Conservation (phyloP, 2,113 vertebrate genomes). For the Euleptes europaea region DNA sequence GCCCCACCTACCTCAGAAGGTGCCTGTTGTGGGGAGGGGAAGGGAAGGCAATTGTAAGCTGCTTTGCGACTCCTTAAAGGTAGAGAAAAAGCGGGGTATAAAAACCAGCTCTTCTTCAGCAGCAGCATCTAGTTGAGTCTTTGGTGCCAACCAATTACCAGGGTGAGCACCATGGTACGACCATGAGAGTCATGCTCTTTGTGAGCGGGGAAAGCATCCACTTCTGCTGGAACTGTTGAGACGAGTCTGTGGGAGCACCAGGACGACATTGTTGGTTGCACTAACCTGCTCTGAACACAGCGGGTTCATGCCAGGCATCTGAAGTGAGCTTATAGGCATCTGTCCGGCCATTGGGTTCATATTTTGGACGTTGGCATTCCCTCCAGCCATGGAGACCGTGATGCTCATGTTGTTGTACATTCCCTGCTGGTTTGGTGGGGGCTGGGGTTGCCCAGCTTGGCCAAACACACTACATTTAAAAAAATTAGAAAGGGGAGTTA, state of each 20-base stretch:
- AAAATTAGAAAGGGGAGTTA: conserved; percentile 41
- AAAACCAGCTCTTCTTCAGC: neutral
- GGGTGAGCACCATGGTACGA: neutral
- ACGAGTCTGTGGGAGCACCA: neutral
- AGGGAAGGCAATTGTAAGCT: too few relatives aligned
- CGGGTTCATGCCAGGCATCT: conserved; percentile 83
- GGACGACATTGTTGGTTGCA: neutral
- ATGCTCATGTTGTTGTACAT: conserved; percentile 99
- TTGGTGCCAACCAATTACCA: neutral
- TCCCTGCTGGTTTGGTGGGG: conserved; percentile 84
- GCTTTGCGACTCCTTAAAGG: too few relatives aligned
- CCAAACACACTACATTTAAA: conserved; percentile 82
- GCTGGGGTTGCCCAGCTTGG: conserved; percentile 80
- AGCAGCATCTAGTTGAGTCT: too few relatives aligned
- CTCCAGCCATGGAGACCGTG: conserved; percentile 94
- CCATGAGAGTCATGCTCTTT: neutral
- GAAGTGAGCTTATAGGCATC: conserved; percentile 86
- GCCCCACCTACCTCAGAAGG: too few relatives aligned
- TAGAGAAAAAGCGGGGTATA: too few relatives aligned
- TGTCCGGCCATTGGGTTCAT: conserved; percentile 87
- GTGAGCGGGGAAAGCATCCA: neutral
- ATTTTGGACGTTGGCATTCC: conserved; percentile 80
- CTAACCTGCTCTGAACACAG: conserved; percentile 93
- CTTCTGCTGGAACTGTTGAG: neutral
- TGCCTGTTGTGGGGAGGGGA: too few relatives aligned